A percentile compares a stretch with the other conserved stretches of the same genome.
Evolutionary conservation across 92 coral and sea anemone species (phyloP).

Genomic region (Porites lobata): DNA sequence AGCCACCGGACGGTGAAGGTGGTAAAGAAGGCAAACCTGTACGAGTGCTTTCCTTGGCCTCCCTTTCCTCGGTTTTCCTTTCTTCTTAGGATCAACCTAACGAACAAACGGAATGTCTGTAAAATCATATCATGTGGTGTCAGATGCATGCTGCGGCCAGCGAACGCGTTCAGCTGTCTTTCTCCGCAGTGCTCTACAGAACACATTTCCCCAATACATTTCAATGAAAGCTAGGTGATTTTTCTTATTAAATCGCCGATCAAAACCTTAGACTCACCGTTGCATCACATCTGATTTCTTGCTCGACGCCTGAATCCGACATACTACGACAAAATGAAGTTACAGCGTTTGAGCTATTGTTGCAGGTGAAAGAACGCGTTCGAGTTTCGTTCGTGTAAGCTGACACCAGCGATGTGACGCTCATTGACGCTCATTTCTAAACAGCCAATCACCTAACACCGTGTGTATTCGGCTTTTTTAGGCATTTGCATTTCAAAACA

Average conservation of each 20-base stretch:
- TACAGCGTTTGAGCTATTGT: neutral
- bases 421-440: neutral
- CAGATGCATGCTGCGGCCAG: neutral
- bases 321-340: neutral
- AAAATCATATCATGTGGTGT: no score
- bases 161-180: neutral
- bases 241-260: neutral
- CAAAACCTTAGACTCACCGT: neutral
- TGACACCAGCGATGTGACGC: neutral
- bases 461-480: no score
- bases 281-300: neutral
- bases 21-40: neutral
- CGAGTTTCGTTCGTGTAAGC: constrained; percentile 5
- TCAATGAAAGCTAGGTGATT: no score
- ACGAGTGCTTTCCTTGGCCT: constrained; percentile 21
- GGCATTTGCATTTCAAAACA: no score
- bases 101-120: neutral
- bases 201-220: neutral
- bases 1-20: no score
- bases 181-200: no score
- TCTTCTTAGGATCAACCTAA: constrained; percentile 4
- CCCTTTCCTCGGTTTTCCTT: constrained; percentile 19
- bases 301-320: neutral
- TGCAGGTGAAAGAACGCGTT: constrained; percentile 20
- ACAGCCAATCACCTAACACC: constrained; percentile 18